Conservation (phyloP, 2,888 invertebrate genomes). For the Phortica okadai region DNA sequence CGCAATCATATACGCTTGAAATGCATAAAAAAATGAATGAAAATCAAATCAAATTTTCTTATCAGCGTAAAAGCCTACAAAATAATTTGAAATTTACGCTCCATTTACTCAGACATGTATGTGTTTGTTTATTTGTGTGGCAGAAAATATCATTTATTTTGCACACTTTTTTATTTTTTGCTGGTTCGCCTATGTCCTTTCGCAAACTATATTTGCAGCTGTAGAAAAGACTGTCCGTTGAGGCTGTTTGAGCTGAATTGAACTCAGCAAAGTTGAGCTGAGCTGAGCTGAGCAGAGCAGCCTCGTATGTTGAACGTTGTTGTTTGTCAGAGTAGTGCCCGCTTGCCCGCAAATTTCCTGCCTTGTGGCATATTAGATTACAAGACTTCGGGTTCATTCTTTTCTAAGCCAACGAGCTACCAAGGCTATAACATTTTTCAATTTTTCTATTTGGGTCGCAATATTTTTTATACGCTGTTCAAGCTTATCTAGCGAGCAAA, state of each 20-base stretch:
- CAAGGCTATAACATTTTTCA: slow-evolving; percentile 47
- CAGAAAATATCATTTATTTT: slow-evolving; percentile 60
- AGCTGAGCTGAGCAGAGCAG: background rate
- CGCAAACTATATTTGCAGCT: slow-evolving; percentile 25
- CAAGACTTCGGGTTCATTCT: background rate
- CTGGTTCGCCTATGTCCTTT: background rate
- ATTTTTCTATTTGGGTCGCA: slow-evolving; percentile 60
- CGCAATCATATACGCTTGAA: slow-evolving; percentile 29
- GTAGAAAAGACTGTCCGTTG: slow-evolving; percentile 23
- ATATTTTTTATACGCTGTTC: slow-evolving; percentile 38
- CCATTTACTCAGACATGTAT: slow-evolving; percentile 48
- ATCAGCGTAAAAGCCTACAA: slow-evolving; percentile 59
- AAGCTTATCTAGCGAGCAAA: slow-evolving; percentile 52
- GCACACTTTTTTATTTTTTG: slow-evolving; percentile 25
- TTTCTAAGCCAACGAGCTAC: slow-evolving; percentile 10
- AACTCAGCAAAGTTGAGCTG: background rate
- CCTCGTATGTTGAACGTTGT: background rate
- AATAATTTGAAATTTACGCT: slow-evolving; percentile 64
- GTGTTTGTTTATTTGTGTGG: slow-evolving; percentile 34
- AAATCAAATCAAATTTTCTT: slow-evolving; percentile 51
- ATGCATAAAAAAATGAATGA: slow-evolving; percentile 44
- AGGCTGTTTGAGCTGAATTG: background rate
- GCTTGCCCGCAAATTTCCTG: slow-evolving; percentile 59
- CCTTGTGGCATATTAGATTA: slow-evolving; percentile 63
- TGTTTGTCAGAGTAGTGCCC: background rate